Conservation (phyloP, 2,888 invertebrate species). For the Brachylomia viminalis region DNA sequence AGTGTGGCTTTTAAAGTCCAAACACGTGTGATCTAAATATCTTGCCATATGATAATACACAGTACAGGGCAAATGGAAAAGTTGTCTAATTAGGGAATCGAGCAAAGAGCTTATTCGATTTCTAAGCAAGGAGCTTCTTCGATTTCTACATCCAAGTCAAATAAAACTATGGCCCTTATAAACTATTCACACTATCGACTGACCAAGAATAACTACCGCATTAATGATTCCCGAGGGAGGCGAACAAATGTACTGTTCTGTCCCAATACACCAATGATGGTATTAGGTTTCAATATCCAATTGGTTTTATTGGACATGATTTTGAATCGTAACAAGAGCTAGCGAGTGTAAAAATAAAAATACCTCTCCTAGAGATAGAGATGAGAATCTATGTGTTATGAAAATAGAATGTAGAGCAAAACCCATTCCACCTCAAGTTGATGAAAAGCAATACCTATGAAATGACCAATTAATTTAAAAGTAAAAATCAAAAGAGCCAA, state of each 20-base stretch:
- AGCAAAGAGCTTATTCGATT: not conserved
- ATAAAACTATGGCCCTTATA: not conserved
- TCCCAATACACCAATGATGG: conserved; percentile 28
- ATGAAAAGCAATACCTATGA: conserved; percentile 36
- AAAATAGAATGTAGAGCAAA: conserved; percentile 14
- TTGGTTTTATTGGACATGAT: conserved; percentile 31
- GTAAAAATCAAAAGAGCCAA: conserved; percentile 80
- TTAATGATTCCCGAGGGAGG: conserved; percentile 39
- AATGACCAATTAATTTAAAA: conserved; percentile 75
- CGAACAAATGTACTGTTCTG: conserved; percentile 7
- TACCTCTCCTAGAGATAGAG: not conserved
- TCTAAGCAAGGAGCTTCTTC: not conserved
- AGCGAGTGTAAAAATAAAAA: not conserved
- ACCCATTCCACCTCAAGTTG: conserved; percentile 5
- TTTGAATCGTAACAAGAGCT: conserved; percentile 3
- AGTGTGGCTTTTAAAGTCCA: not conserved
- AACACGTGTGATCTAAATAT: conserved; percentile 23
- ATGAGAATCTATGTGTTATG: not conserved
- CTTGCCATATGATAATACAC: too few relatives aligned
- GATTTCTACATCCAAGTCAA: not conserved
- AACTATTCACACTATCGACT: conserved; percentile 16
- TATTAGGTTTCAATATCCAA: conserved; percentile 48
- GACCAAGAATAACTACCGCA: conserved; percentile 1
- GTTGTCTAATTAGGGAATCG: not conserved
- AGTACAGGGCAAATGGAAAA: not conserved